Percentiles rank a stretch among this genome's conserved stretches.
Evolutionary conservation across 1,140 invertebrate species (phyloP).

Genomic region (Heliconius nattereri): DNA sequence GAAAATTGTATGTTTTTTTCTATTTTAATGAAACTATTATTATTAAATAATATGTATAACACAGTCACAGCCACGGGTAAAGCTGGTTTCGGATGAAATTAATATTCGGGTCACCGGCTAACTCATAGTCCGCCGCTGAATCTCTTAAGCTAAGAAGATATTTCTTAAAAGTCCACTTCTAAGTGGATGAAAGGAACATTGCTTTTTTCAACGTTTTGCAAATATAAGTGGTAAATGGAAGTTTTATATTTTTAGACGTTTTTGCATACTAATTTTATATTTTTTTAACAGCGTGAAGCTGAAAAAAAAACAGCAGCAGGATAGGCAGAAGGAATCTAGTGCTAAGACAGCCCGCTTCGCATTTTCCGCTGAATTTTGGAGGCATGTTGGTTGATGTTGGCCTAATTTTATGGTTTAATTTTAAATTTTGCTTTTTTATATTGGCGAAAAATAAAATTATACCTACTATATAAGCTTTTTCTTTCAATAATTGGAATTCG

Average conservation of each 20-base stretch:
- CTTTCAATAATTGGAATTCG: background rate
- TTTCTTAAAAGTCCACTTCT: background rate
- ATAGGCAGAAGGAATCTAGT: too few species aligned
- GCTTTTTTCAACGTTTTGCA: constrained; percentile 10
- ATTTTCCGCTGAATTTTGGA: too few species aligned
- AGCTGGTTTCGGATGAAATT: background rate
- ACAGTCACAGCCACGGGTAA: background rate
- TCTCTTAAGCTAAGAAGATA: constrained; percentile 4
- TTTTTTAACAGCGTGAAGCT: too few species aligned
- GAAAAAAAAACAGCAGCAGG: too few species aligned
- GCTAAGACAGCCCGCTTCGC: too few species aligned
- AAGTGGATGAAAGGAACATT: constrained; percentile 10
- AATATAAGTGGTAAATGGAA: background rate
- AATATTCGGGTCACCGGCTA: constrained; percentile 9
- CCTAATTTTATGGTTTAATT: too few species aligned
- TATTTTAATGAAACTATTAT: background rate
- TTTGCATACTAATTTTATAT: background rate
- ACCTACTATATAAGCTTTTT: background rate
- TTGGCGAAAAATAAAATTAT: background rate
- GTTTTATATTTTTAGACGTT: background rate
- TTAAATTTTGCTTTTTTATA: background rate
- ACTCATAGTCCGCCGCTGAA: background rate
- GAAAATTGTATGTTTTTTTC: too few species aligned
- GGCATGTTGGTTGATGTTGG: too few species aligned
- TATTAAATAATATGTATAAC: background rate